Evolutionary conservation across 2,888 invertebrate genomes (phyloP), one percentile per base, ranked within the genome.

Genomic region (Drosophila mimica): DNA sequence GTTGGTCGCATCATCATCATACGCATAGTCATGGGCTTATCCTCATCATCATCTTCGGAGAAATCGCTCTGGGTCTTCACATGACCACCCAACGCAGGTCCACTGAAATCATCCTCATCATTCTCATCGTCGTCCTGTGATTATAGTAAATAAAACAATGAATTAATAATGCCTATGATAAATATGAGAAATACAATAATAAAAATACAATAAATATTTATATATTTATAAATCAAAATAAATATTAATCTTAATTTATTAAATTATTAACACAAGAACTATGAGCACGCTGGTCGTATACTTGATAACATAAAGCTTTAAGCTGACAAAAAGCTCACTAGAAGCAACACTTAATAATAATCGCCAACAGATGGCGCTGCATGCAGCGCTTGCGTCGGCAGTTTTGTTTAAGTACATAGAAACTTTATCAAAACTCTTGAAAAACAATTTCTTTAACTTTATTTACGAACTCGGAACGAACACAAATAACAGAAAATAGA

Each of bases 21-120:
- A 59, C 91, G 91, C 93, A 93, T 93, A 40, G 92, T 93, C 70
- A 93, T 92, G 38, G 93, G 93, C 72, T 92, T 92, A 69, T 94
- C 94, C 74, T 94, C 94, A 70, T 94, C 94, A 34, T 88, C 87
- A 54, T 94, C 81, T 5, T 93, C 93, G 15, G 93, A 92, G 79
- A 90, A 93, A 79, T 93, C 93, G 75, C 93, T 93, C 63, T 91
- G 92, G 51, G 92, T 92, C 80, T 93, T 92, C 49, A 93, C 89
- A 71, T 88, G 92, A 17, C 93, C 93, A 68, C 93, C 93, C 74
- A 93, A 80, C 34, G 93, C 92, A 58, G 93, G 93, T 33, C 93
- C 93, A 88, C 93, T 92, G 72, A 89, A 93, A 77, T 93, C 93
- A 76, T 94, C 92, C 80, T 94, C 94, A 80, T 94, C 94, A 76